Conservation (phyloP, 2,888 invertebrate genomes). For the Dichetophora obliterata region DNA sequence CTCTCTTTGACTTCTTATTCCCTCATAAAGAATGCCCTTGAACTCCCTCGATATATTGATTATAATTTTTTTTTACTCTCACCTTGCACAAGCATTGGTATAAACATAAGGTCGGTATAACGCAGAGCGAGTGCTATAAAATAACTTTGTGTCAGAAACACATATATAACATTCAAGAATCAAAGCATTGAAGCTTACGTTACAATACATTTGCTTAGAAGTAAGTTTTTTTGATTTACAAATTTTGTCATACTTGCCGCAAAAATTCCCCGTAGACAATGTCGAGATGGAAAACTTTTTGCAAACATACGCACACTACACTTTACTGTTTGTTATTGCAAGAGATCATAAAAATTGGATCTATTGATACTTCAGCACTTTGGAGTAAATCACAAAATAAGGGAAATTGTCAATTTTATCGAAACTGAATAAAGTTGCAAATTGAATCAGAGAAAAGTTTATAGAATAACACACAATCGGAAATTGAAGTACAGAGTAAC, state of each 20-base stretch:
- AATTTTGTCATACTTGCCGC: background rate
- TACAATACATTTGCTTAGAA: background rate
- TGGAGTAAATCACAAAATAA: constrained; percentile 29
- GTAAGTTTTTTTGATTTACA: background rate
- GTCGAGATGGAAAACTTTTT: background rate
- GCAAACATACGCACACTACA: background rate
- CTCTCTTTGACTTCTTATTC: too few species aligned
- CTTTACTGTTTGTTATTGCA: background rate
- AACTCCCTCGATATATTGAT: too few species aligned
- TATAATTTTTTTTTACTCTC: too few species aligned
- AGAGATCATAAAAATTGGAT: background rate
- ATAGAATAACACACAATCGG: too few species aligned
- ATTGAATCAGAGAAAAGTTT: constrained; percentile 22
- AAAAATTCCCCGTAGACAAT: background rate
- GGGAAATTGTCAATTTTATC: constrained; percentile 40
- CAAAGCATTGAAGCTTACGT: background rate
- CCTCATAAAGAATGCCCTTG: too few species aligned
- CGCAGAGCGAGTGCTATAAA: too few species aligned
- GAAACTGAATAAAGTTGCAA: constrained; percentile 38
- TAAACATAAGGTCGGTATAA: too few species aligned
- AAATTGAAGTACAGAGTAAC: too few species aligned
- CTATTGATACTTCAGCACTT: constrained; percentile 32
- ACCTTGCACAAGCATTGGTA: too few species aligned
- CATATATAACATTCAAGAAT: too few species aligned
- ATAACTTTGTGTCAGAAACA: too few species aligned